Base-by-base conservation (phyloP, 1,140 invertebrate species). In the Drosophila carrolli region DNA sequence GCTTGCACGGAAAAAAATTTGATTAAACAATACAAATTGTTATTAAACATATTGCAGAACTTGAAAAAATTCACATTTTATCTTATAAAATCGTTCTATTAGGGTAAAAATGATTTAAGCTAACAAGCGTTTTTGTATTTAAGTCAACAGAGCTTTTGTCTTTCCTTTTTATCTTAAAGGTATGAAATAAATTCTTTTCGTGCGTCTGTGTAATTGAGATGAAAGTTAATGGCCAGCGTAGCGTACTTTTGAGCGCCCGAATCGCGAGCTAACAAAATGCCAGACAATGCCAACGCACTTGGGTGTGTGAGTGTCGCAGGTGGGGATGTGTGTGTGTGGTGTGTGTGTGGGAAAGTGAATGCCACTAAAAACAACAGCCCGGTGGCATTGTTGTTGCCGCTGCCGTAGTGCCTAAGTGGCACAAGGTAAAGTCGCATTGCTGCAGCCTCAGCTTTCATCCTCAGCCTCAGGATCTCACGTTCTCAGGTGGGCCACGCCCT, bases 181-280 rank as follows among this genome's bases (percentile, higher is more conserved):
- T 27, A 13, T 27, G 0, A 19, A 44, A 10, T 11, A 1, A 32
- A 51, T 32, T 40, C 53, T 59, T 32, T 11, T 16, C 51, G 27
- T 54, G 48, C 67, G 75, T 58, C 51, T 71, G 82, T 80, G 85
- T 88, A 88, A 88, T 88, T 88, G 83, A 86, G 83, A 88, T 88
- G 83, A 88, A 88, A 88, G 83, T 86, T 88, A 88, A 88, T 88
- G 80, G 77, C 75, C 81, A 74, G 66, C 75, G 79, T 80, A 88
- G 79, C 83, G 77, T 83, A 83, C 84, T 89, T 83, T 83, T 43
- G 62, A 83, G 79, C 67, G 79, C 67, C 84, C 79, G 77, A 88
- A 88, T 88, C 83, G 83, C 79, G 70, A 53, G 79, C 75, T 66
- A 88, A 88, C 83, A 77, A 88, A 88, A 78, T 78, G 79, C 79